Evolutionary conservation across 2,797 vertebrate genomes (phyloP).

Genomic region (Psittacula derbiana): DNA sequence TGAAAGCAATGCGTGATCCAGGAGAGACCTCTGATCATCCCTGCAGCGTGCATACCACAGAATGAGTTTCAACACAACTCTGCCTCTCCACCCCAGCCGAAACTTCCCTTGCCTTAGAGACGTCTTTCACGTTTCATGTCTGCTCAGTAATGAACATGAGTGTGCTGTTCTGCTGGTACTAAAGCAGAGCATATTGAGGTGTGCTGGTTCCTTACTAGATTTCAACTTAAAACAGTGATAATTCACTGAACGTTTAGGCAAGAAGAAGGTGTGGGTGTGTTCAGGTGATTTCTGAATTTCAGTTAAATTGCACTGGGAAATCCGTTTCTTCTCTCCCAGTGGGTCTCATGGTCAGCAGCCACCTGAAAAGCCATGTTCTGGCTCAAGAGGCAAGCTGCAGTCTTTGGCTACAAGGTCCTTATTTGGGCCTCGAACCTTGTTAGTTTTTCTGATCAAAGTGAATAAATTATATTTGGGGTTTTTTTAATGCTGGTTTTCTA

Average conservation of each 20-base stretch:
- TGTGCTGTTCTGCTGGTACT: neutral
- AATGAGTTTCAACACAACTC: neutral
- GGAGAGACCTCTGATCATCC: neutral
- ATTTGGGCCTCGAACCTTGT: neutral
- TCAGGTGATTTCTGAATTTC: neutral
- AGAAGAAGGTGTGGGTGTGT: neutral
- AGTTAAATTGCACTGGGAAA: neutral
- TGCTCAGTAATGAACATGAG: neutral
- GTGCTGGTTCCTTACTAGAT: neutral
- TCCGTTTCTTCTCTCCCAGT: rapidly evolving
- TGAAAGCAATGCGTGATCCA: neutral
- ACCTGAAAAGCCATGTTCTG: rapidly evolving
- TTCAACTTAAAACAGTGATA: neutral
- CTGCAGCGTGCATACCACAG: neutral
- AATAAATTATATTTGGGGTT: neutral
- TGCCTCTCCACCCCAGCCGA: neutral
- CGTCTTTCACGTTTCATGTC: neutral
- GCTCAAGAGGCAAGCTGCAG: rapidly evolving
- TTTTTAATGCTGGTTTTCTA: neutral
- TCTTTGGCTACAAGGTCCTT: neutral
- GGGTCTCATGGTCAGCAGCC: neutral
- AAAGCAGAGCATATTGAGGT: neutral
- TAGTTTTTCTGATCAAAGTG: neutral
- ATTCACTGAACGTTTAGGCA: neutral
- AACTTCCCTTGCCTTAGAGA: neutral